Percentiles rank a stretch among this genome's conserved stretches.
These are phyloP conservation scores for Tragelaphus imberbis DNA, from an alignment of 2,113 vertebrate species.

Conservation along the genomic window DNA sequence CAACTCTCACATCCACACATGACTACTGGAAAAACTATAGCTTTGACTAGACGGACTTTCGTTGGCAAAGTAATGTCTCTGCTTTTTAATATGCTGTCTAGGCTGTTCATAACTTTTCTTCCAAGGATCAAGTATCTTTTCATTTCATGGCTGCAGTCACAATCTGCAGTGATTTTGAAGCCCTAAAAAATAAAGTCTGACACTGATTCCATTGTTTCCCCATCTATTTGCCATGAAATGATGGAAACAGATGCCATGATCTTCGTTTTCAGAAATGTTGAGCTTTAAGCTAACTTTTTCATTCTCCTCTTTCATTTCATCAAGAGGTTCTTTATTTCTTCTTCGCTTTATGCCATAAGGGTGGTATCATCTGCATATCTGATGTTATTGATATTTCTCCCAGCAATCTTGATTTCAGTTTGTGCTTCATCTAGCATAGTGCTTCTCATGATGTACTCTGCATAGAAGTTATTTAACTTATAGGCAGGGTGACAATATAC, in stretches of 20 bases:
- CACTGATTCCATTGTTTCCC: not conserved
- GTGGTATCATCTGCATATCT: not conserved
- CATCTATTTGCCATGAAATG: not conserved
- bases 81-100: not conserved
- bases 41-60: not conserved
- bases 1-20: not conserved
- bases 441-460: not conserved
- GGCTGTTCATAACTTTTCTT: not conserved
- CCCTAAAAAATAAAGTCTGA: not conserved
- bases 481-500: not conserved
- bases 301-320: not conserved
- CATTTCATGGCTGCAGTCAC: not conserved
- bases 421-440: not conserved
- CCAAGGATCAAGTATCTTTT: not conserved
- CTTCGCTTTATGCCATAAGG: not conserved
- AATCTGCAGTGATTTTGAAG: not conserved
- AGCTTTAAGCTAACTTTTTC: not conserved
- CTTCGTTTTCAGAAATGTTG: not conserved
- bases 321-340: not conserved
- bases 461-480: not conserved
- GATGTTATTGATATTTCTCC: not conserved
- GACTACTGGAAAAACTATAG: not conserved
- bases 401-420: fast-evolving
- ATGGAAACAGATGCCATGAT: not conserved
- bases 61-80: not conserved